Percentiles rank a stretch among this genome's conserved stretches.
These are phyloP conservation scores for Rotaria macrura DNA, from an alignment of 2,888 invertebrate species.

Conservation along the genomic window DNA sequence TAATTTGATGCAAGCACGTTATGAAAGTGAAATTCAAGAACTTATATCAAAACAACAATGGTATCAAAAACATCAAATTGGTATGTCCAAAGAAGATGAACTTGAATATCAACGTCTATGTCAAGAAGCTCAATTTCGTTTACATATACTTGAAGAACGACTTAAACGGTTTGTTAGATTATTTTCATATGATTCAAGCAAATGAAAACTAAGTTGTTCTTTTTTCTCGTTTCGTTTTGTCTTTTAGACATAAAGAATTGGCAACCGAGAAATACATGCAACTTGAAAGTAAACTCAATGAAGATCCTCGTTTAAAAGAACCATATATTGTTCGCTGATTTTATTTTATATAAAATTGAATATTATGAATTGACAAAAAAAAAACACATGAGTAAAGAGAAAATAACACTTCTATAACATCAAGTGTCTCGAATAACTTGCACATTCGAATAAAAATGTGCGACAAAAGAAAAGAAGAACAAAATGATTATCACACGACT, in stretches of 20 bases:
- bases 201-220: neutral
- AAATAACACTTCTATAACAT: neutral
- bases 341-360: neutral
- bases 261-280: slow-evolving; percentile 49
- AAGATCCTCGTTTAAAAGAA: slow-evolving; percentile 43
- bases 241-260: slow-evolving; percentile 48
- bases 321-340: neutral
- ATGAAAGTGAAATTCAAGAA: slow-evolving; percentile 50
- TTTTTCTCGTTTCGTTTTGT: slow-evolving; percentile 29
- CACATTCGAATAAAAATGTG: no score
- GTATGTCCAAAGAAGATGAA: slow-evolving; percentile 50
- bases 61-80: slow-evolving; percentile 51
- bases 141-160: slow-evolving; percentile 48
- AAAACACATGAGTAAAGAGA: neutral
- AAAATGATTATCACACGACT: neutral
- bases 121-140: slow-evolving; percentile 49
- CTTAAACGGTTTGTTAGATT: slow-evolving; percentile 43
- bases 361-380: neutral
- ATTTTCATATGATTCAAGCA: no score
- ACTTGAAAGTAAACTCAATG: slow-evolving; percentile 43
- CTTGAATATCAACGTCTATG: slow-evolving; percentile 50
- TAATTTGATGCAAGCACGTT: slow-evolving; percentile 49
- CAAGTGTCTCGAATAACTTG: neutral
- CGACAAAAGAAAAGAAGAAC: neutral
- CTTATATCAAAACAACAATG: slow-evolving; percentile 50